These are phyloP conservation scores for Lottia gigantea DNA, from an alignment of 2,888 invertebrate genomes.

Conservation along the genomic window DNA sequence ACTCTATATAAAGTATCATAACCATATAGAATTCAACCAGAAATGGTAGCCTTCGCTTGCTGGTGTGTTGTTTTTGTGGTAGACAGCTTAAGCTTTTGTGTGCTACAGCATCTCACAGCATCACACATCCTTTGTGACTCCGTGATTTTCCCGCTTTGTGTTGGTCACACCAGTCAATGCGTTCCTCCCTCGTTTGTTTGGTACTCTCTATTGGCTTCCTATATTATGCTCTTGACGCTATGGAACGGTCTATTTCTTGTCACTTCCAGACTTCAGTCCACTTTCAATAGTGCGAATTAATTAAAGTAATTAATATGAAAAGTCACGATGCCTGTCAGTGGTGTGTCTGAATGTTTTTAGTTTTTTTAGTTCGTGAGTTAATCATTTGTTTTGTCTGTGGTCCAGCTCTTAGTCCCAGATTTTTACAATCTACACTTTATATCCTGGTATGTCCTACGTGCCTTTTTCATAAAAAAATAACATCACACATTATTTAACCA, in stretches of 20 bases:
- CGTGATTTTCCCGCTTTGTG: constrained; percentile 26
- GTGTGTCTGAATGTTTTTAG: neutral
- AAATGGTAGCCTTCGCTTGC: constrained; percentile 8
- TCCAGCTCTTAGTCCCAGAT: too few species aligned
- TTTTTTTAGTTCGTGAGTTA: too few species aligned
- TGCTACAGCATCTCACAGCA: neutral
- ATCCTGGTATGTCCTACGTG: too few species aligned
- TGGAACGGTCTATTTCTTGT: too few species aligned
- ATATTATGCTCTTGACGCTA: constrained; percentile 8
- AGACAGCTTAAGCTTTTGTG: constrained; percentile 2
- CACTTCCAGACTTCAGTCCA: too few species aligned
- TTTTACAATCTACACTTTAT: too few species aligned
- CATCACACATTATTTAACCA: too few species aligned
- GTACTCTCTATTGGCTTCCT: neutral
- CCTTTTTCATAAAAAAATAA: too few species aligned
- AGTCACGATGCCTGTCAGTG: constrained; percentile 2
- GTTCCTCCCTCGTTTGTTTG: constrained; percentile 14
- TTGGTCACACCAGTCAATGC: constrained; percentile 43
- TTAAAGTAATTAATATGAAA: too few species aligned
- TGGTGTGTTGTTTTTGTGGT: constrained; percentile 8
- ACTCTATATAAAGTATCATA: neutral
- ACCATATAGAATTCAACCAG: neutral
- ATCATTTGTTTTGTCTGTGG: too few species aligned
- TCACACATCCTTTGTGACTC: neutral
- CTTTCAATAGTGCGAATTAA: too few species aligned